Evolutionary conservation across 2,797 vertebrate species (phyloP).

Genomic region (Chelidonichthys spinosus): DNA sequence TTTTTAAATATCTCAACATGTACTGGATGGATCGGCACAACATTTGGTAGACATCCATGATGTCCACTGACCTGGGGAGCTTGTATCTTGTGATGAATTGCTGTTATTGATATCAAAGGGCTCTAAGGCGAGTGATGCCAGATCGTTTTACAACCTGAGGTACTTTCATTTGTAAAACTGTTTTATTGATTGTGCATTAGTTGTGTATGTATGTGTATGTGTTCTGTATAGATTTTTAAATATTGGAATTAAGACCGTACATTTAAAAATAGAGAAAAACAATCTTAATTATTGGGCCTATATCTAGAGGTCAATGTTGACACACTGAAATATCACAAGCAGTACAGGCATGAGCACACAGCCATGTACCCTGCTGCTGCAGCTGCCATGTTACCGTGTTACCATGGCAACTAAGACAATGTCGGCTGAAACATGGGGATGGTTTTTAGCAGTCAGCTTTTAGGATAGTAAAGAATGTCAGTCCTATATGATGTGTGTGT

Average conservation of each 20-base stretch:
- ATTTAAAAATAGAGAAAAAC: not conserved
- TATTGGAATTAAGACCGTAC: not conserved
- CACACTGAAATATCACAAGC: not conserved
- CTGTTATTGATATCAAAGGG: not conserved
- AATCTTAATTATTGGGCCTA: not conserved
- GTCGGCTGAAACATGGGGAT: slow-evolving; percentile 62
- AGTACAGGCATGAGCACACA: slow-evolving; percentile 15
- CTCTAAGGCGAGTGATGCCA: not conserved
- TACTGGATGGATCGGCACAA: not conserved
- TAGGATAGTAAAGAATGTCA: slow-evolving; percentile 14
- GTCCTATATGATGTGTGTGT: not conserved
- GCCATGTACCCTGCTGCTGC: slow-evolving; percentile 46
- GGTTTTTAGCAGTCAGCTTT: slow-evolving; percentile 39
- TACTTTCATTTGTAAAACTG: no score
- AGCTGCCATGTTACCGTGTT: slow-evolving; percentile 66
- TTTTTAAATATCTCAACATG: not conserved
- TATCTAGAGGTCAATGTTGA: slow-evolving; percentile 9
- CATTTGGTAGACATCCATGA: not conserved
- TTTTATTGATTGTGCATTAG: not conserved
- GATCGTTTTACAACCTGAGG: not conserved
- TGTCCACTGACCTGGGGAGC: not conserved
- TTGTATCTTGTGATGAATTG: not conserved
- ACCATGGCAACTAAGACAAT: slow-evolving; percentile 76
- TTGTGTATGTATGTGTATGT: no score
- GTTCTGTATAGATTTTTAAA: not conserved